Evolutionary conservation across 2,113 vertebrate genomes (phyloP).

Genomic region (Alosa alosa): DNA sequence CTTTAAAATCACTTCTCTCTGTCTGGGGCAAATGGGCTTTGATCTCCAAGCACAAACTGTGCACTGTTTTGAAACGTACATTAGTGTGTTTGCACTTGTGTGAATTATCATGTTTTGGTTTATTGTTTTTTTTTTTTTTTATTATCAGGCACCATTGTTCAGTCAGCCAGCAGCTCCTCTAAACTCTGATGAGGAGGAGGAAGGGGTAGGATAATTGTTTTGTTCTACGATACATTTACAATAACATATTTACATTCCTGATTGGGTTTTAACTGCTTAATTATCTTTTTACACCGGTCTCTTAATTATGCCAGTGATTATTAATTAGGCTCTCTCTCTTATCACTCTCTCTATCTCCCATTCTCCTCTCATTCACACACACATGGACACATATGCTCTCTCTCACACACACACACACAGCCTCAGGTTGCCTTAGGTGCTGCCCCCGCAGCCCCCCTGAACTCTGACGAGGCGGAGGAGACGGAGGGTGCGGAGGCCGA

Average conservation of each 20-base stretch:
- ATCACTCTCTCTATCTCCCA: not conserved
- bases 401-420: not conserved
- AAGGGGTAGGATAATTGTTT: not conserved
- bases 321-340: not conserved
- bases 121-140: not conserved
- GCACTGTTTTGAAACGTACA: not conserved
- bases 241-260: not conserved
- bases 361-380: not conserved
- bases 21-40: not conserved
- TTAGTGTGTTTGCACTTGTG: not conserved
- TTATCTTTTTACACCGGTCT: not conserved
- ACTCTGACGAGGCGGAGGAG: conserved; percentile 67
- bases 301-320: not conserved
- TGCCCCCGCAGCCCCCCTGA: conserved; percentile 49
- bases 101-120: not conserved
- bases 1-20: not conserved
- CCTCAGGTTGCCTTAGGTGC: conserved; percentile 38
- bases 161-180: not conserved
- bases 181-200: not conserved
- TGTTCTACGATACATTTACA: not conserved
- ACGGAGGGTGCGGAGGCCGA: conserved; percentile 44
- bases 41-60: not conserved
- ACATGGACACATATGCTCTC: too few relatives aligned
- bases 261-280: not conserved
- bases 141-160: not conserved